Conservation (phyloP, 2,888 invertebrate genomes). For the Odiellus spinosus region DNA sequence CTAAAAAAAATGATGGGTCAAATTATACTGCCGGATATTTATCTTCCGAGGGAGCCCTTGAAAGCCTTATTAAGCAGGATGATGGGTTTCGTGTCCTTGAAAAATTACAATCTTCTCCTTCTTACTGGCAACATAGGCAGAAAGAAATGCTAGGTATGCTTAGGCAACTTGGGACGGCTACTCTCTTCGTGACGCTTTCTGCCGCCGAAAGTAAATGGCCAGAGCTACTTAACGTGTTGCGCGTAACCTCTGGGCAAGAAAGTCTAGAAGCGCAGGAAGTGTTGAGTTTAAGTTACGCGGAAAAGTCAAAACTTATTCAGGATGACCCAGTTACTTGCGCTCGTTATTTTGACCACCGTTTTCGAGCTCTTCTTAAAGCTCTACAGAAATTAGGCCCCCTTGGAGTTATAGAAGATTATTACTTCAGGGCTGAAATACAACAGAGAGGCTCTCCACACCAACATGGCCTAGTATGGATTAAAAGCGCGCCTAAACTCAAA, state of each 20-base stretch:
- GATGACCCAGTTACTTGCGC: constrained; percentile 21
- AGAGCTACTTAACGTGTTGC: too few relatives aligned
- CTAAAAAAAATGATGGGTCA: too few relatives aligned
- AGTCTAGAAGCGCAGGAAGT: constrained; percentile 13
- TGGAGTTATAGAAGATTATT: constrained; percentile 1
- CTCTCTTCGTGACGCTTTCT: too few relatives aligned
- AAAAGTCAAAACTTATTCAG: constrained; percentile 9
- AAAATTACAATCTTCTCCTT: constrained; percentile 12
- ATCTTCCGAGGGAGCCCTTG: too few relatives aligned
- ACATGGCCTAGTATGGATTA: constrained; percentile 16
- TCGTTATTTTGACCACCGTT: constrained; percentile 20
- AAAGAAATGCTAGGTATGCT: constrained; percentile 19
- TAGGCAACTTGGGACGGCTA: constrained; percentile 20
- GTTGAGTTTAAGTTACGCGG: constrained; percentile 7
- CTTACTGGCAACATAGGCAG: constrained; percentile 20
- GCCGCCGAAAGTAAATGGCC: too few relatives aligned
- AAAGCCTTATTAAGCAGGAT: too few relatives aligned
- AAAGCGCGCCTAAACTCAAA: constrained; percentile 8
- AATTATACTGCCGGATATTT: too few relatives aligned
- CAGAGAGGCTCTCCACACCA: constrained; percentile 17
- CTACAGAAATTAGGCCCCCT: neutral
- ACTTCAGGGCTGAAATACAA: constrained; percentile 9
- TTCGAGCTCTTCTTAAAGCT: constrained; percentile 12
- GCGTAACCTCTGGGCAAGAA: constrained; percentile 20
- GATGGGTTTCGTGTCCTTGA: too few relatives aligned